phyloP scores from a whole-genome alignment of 2,797 vertebrate genomes.

The Odontamblyopus rebecca region DNA sequence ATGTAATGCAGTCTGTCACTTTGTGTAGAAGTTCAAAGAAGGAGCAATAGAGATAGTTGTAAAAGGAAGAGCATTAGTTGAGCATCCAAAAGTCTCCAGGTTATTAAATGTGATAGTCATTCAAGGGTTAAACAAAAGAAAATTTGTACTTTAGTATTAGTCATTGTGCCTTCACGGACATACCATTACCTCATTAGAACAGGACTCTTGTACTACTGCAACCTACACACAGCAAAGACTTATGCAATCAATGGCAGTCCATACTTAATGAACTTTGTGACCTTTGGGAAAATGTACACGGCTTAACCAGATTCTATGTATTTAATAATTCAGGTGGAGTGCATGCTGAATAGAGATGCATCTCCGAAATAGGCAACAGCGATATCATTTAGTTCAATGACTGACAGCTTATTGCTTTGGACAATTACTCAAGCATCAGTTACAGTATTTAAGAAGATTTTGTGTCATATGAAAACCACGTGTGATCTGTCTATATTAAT shows the following conservation, averaged over 20 bases:
- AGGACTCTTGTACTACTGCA: constrained; percentile 31
- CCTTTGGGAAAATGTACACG: constrained; percentile 83
- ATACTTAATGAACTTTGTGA: constrained; percentile 85
- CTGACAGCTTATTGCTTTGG: constrained; percentile 73
- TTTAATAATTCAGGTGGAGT: constrained; percentile 87
- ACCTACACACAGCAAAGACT: constrained; percentile 56
- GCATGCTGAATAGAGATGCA: constrained; percentile 73
- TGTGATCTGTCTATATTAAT: neutral
- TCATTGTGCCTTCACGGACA: neutral
- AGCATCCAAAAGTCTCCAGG: too few species aligned
- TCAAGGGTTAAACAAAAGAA: too few species aligned
- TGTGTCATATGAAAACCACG: neutral
- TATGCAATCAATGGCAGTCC: constrained; percentile 77
- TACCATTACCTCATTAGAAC: neutral
- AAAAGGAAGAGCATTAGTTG: too few species aligned
- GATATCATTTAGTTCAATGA: constrained; percentile 75
- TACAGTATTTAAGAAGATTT: constrained; percentile 58
- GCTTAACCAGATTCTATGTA: constrained; percentile 80
- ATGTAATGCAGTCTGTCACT: neutral
- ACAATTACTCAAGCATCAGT: constrained; percentile 67
- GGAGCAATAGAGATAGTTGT: neutral
- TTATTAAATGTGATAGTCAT: too few species aligned
- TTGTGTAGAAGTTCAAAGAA: neutral
- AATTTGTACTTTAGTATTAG: too few species aligned
- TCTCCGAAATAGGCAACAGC: constrained; percentile 69